Evolutionary conservation across 37 sponge, comb jelly and placozoan species (phyloP).

Genomic region (Spongia lamella): DNA sequence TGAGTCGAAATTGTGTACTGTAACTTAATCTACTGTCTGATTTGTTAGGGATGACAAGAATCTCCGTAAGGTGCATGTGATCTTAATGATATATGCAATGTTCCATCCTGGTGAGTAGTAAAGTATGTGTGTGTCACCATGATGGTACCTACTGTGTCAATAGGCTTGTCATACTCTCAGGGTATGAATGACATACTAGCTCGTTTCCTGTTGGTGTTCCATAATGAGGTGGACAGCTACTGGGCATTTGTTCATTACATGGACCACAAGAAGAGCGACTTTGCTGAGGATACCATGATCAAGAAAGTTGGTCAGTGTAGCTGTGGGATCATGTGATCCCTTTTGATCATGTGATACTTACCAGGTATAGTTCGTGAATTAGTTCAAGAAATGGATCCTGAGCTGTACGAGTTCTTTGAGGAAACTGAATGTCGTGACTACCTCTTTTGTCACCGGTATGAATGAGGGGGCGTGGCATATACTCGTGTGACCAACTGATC

Average conservation of each 20-base stretch:
- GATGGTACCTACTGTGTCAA: background rate
- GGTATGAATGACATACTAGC: conserved; percentile 92
- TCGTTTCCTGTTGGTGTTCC: conserved; percentile 80
- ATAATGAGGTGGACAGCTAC: conserved; percentile 85
- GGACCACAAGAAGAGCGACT: conserved; percentile 66
- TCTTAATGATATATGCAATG: conserved; percentile 67
- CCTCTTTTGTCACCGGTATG: conserved; percentile 86
- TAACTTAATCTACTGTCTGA: background rate
- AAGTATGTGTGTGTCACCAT: background rate
- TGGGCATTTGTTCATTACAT: conserved; percentile 80
- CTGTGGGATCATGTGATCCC: background rate
- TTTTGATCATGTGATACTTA: background rate
- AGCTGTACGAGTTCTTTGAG: conserved; percentile 61
- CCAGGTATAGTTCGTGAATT: conserved; percentile 68
- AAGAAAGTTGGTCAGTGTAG: conserved; percentile 59
- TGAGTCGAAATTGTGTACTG: conserved; percentile 1
- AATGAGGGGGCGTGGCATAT: too few species aligned
- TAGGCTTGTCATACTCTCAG: conserved; percentile 81
- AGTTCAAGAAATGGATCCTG: conserved; percentile 66
- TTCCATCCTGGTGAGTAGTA: conserved; percentile 72
- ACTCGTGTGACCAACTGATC: too few species aligned
- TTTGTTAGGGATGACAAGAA: conserved; percentile 50
- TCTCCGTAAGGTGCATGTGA: conserved; percentile 71
- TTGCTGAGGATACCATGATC: conserved; percentile 76
- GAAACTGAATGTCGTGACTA: conserved; percentile 66